These are phyloP conservation scores for Ectobius pallidus DNA, from an alignment of 2,888 invertebrate species.

Conservation along the genomic window DNA sequence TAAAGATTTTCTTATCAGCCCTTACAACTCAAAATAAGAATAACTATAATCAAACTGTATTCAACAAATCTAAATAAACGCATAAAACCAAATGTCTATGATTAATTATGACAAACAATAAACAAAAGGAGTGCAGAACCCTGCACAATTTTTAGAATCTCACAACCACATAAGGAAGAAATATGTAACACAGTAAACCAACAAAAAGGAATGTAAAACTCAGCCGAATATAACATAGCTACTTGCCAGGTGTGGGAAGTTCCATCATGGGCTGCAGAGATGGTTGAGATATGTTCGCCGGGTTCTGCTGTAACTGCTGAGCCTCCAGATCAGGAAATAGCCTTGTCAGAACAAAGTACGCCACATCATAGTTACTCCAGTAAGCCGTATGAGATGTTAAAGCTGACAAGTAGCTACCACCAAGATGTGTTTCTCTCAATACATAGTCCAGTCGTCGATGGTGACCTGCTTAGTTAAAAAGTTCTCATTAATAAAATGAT, in stretches of 20 bases:
- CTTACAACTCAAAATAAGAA: neutral
- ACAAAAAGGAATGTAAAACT: neutral
- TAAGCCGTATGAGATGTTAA: slow-evolving; percentile 68
- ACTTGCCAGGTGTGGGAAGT: neutral
- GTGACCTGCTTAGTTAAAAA: slow-evolving; percentile 57
- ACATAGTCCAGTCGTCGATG: slow-evolving; percentile 66
- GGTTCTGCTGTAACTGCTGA: neutral
- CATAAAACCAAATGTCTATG: neutral
- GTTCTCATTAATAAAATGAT: too few species aligned
- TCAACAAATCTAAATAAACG: neutral
- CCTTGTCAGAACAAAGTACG: slow-evolving; percentile 64
- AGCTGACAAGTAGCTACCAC: slow-evolving; percentile 61
- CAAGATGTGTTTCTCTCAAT: slow-evolving; percentile 61
- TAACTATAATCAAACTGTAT: neutral
- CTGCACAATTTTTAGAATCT: neutral
- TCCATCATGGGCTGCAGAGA: neutral
- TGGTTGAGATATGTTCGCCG: neutral
- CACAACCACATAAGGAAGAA: too few species aligned
- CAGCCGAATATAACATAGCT: neutral
- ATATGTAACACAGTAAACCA: too few species aligned
- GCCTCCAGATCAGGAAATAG: slow-evolving; percentile 57
- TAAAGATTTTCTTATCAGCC: too few species aligned
- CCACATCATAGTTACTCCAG: slow-evolving; percentile 68
- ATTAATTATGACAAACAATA: neutral
- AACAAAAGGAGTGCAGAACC: neutral